Evolutionary conservation across 2,113 vertebrate genomes (phyloP).

Genomic region (Nannospalax galili): DNA sequence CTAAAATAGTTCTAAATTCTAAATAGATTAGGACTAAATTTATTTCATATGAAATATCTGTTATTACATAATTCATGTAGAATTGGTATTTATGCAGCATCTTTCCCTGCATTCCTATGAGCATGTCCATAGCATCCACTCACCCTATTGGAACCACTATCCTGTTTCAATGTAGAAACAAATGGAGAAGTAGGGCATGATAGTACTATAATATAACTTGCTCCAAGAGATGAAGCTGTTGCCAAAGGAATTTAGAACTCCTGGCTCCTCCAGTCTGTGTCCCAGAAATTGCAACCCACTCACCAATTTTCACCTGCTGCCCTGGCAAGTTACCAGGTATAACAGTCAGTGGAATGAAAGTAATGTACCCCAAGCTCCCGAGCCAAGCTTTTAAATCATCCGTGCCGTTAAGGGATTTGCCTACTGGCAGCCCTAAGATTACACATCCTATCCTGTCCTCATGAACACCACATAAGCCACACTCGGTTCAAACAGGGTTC

Average conservation of each 20-base stretch:
- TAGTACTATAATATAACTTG: not conserved
- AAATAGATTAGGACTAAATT: not conserved
- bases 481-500: not conserved
- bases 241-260: conserved; percentile 55
- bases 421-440: not conserved
- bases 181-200: not conserved
- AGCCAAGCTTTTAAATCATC: conserved; percentile 53
- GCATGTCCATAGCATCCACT: not conserved
- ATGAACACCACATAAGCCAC: not conserved
- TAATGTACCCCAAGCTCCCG: conserved; percentile 64
- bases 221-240: not conserved
- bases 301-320: conserved; percentile 61
- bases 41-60: not conserved
- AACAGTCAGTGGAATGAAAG: conserved; percentile 69
- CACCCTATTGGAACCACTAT: not conserved
- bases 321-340: conserved; percentile 60
- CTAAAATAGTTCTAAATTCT: not conserved
- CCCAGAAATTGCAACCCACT: conserved; percentile 47
- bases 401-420: conserved; percentile 23
- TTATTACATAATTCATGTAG: not conserved
- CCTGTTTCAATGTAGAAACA: not conserved
- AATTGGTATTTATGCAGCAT: not conserved
- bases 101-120: not conserved
- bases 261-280: conserved; percentile 13
- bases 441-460: not conserved